Percentiles rank a stretch among this genome's conserved stretches.
Evolutionary conservation across 1,140 invertebrate species (phyloP).

Genomic region (Popillia japonica): DNA sequence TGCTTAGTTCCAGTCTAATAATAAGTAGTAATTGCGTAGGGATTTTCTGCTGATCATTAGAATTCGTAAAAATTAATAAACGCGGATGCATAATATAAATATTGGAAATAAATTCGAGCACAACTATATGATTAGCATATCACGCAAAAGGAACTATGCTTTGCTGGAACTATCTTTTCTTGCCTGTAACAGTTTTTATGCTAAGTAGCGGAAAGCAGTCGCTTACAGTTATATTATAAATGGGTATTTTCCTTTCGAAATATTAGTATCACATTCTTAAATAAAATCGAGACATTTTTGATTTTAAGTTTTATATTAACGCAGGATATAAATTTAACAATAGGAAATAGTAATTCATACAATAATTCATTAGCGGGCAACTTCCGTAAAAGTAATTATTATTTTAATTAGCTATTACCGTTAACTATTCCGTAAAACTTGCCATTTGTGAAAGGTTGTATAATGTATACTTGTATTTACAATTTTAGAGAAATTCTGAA

Average conservation of each 20-base stretch:
- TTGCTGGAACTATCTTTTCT: neutral
- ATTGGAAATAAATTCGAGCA: no score
- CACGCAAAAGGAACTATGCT: neutral
- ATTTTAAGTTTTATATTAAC: neutral
- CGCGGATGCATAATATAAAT: no score
- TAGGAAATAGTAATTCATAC: neutral
- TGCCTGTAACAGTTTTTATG: neutral
- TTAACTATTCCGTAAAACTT: no score
- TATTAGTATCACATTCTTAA: neutral
- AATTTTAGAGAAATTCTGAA: no score
- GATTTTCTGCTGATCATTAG: neutral
- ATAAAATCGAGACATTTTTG: neutral
- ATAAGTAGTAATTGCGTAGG: neutral
- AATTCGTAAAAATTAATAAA: no score
- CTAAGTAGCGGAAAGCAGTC: neutral
- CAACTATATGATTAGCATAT: no score
- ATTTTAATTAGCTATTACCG: no score
- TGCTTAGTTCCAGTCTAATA: neutral
- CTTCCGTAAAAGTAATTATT: no score
- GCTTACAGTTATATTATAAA: neutral
- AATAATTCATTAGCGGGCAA: neutral
- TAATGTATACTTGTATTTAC: no score
- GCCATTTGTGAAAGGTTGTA: no score
- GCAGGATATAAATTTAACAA: no score
- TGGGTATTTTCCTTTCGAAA: neutral